Evolutionary conservation across 64 coral and sea anemone genomes (phyloP).

Genomic region (Porites lutea): DNA sequence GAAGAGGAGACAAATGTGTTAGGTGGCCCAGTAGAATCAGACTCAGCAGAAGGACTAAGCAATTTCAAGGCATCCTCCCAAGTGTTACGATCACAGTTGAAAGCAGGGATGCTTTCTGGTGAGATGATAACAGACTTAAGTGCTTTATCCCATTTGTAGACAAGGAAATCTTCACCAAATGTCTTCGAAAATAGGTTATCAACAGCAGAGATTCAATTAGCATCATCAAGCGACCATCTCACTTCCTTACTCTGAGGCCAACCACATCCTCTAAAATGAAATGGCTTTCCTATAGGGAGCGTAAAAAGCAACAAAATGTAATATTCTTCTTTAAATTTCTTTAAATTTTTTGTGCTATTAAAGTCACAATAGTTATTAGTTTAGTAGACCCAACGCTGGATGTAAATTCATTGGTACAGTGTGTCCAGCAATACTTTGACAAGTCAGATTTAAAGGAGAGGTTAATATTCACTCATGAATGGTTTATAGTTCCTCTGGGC

Average conservation of each 20-base stretch:
- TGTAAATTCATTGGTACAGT: too few relatives aligned
- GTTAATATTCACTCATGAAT: background rate
- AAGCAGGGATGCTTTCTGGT: background rate
- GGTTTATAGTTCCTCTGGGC: too few relatives aligned
- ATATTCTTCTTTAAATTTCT: too few relatives aligned
- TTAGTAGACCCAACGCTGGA: too few relatives aligned
- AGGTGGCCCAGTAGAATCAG: too few relatives aligned
- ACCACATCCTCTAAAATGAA: conserved; percentile 43
- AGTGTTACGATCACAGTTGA: background rate
- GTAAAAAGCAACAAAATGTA: too few relatives aligned
- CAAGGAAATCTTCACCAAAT: conserved; percentile 9
- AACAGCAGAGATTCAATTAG: background rate
- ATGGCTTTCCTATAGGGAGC: background rate
- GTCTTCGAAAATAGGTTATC: background rate
- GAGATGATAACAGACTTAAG: background rate
- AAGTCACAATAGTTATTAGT: too few relatives aligned
- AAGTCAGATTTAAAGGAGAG: too few relatives aligned
- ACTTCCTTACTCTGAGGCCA: background rate
- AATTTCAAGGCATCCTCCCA: background rate
- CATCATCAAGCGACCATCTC: background rate
- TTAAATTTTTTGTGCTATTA: too few relatives aligned
- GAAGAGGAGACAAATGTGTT: too few relatives aligned
- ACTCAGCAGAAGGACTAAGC: too few relatives aligned
- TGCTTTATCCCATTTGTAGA: background rate
- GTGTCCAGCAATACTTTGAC: too few relatives aligned